Conservation (phyloP, 1,140 invertebrate species). For the Spodoptera litura region DNA sequence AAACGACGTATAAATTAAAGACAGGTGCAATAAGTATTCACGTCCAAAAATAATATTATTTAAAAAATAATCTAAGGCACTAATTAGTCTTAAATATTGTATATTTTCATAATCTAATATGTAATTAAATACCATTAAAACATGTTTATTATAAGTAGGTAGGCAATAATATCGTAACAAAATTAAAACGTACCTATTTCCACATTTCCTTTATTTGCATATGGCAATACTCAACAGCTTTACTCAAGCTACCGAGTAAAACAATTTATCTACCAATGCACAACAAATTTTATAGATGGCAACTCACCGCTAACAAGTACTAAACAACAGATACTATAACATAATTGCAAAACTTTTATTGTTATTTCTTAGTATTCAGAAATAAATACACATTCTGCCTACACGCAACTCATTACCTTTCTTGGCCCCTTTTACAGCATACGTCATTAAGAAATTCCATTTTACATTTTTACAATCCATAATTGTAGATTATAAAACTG, state of each 20-base stretch:
- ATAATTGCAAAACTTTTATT: slow-evolving; percentile 76
- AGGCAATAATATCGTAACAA: no score
- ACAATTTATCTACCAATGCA: slow-evolving; percentile 26
- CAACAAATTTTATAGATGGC: slow-evolving; percentile 24
- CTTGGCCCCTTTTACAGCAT: slow-evolving; percentile 68
- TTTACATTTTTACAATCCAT: slow-evolving; percentile 85
- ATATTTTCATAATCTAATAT: no score
- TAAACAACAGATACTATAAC: slow-evolving; percentile 50
- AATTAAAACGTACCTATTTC: no score
- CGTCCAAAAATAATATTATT: no score
- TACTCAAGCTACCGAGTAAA: slow-evolving; percentile 16
- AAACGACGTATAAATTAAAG: no score
- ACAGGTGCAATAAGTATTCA: no score
- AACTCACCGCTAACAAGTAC: slow-evolving; percentile 35
- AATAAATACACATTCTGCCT: slow-evolving; percentile 74
- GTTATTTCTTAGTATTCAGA: slow-evolving; percentile 70
- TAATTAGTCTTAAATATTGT: no score
- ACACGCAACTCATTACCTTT: slow-evolving; percentile 65
- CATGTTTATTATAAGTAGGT: no score
- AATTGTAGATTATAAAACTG: slow-evolving; percentile 85
- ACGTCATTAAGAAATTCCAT: slow-evolving; percentile 74
- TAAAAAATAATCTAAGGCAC: no score
- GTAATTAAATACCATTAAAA: no score
- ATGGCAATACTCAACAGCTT: neutral
- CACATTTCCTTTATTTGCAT: no score